Evolutionary conservation across 1,140 invertebrate species (phyloP), one percentile per base, ranked within the genome.

Genomic region (Oryzaephilus surinamensis): DNA sequence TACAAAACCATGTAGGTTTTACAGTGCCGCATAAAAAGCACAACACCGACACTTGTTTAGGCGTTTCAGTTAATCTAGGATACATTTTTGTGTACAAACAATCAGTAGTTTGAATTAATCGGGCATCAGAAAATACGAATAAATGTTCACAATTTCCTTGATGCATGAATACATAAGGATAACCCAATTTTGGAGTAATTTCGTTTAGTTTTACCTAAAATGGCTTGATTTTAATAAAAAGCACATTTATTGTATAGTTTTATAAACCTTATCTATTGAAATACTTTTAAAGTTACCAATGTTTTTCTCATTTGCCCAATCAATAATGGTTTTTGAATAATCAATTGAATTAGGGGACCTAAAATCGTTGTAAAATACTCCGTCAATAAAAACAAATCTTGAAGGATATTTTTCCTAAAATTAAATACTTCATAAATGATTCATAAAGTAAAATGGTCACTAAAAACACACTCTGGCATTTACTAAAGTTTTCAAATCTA

Each of bases 91-190:
- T 29, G 8, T 52, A 38, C 13, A 72, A 53, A 29, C 65, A 60
- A 53, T 79, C 75, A 14, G 46, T 45, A 0, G 54, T 33, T 33
- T 62, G 56, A 14, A 79, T 29, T 0, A 81, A 59, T 33, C 77
- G 76, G 6, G 69, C 67, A 60, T 89, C 81, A 6, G 74, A 78
- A 48, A 93, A 80, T 1, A 79, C 66, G 51, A 93, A 72, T 1
- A 91, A 53, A 62, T 94, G 90, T 60, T 93, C 87, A 64, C 90
- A 93, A 50, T 78, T 73, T n/a, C 87, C 88, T 60, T 89, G 84
- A 64, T 91, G 87, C 18, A 81, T 66, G 64, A 89, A 93, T 3
- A 90, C 70, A 71, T 84, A 83, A 2, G 50, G 51, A 50, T 58
- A 59, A 6, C 53, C 55, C 8, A 84, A 65, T 45, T 66, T 64